Conservation (phyloP, 2,888 invertebrate species). For the Heliconius charithonia region DNA sequence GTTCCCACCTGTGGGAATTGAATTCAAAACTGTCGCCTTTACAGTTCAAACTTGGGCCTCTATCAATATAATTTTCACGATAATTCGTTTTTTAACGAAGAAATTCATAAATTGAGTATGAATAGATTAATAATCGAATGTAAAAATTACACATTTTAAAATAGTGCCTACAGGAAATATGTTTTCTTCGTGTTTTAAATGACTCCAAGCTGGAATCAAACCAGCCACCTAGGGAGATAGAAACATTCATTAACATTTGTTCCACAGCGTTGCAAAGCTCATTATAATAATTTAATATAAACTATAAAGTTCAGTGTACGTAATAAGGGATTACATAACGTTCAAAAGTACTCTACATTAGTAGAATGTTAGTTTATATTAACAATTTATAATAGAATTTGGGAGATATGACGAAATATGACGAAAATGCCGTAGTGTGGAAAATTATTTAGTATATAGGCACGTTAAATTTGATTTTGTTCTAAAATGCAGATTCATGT, state of each 20-base stretch:
- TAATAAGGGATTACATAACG: conserved; percentile 3
- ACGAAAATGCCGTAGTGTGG: not conserved
- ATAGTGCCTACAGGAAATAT: not conserved
- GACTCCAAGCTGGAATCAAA: not conserved
- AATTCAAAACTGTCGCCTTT: too few species aligned
- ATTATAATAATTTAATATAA: conserved; percentile 1
- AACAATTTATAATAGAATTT: conserved; percentile 17
- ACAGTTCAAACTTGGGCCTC: too few species aligned
- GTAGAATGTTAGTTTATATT: conserved; percentile 18
- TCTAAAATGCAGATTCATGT: not conserved
- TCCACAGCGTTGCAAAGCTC: not conserved
- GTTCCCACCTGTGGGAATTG: too few species aligned
- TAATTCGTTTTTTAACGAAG: too few species aligned
- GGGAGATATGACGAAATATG: not conserved
- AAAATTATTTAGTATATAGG: conserved; percentile 4
- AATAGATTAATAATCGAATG: too few species aligned
- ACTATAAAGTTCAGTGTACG: not conserved
- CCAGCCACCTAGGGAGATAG: not conserved
- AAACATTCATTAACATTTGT: not conserved
- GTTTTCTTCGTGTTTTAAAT: not conserved
- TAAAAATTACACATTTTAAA: too few species aligned
- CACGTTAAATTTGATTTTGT: not conserved
- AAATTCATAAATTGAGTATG: too few species aligned
- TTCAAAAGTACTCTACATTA: conserved; percentile 19
- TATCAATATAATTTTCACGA: too few species aligned